phyloP scores from a whole-genome alignment of 2,113 vertebrate genomes.

The Mungos mungo region DNA sequence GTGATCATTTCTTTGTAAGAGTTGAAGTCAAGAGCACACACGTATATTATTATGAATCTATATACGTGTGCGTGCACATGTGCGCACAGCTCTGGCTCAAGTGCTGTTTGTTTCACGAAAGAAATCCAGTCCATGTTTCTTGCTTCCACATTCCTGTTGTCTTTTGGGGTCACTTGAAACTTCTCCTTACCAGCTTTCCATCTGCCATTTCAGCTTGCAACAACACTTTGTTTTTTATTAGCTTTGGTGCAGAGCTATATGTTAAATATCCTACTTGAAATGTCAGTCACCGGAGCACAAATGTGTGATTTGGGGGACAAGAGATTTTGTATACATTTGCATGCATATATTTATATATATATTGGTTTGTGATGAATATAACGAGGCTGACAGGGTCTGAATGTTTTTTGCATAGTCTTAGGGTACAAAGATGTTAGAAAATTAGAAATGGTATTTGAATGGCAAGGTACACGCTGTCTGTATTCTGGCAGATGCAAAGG shows the following conservation, averaged over 20 bases:
- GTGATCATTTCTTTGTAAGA: neutral
- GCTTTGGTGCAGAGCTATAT: slow-evolving; percentile 52
- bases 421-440: neutral
- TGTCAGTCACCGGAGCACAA: neutral
- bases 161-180: slow-evolving; percentile 54
- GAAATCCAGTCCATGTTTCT: slow-evolving; percentile 52
- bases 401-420: neutral
- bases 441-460: neutral
- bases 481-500: neutral
- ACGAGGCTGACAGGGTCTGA: neutral
- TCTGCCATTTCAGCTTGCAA: slow-evolving; percentile 72
- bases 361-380: neutral
- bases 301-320: slow-evolving; percentile 19
- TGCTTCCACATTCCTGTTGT: slow-evolving; percentile 45
- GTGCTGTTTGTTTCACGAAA: neutral
- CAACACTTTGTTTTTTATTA: slow-evolving; percentile 69
- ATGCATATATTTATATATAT: neutral
- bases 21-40: neutral
- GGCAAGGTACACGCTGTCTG: neutral
- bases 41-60: neutral
- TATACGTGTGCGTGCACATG: accelerated
- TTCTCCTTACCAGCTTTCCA: slow-evolving; percentile 55
- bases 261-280: slow-evolving; percentile 77
- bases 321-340: neutral
- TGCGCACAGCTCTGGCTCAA: neutral